Evolutionary conservation across 2,113 vertebrate species (phyloP), one percentile per base, ranked within the genome.

Genomic region (Aldabrachelys gigantea): DNA sequence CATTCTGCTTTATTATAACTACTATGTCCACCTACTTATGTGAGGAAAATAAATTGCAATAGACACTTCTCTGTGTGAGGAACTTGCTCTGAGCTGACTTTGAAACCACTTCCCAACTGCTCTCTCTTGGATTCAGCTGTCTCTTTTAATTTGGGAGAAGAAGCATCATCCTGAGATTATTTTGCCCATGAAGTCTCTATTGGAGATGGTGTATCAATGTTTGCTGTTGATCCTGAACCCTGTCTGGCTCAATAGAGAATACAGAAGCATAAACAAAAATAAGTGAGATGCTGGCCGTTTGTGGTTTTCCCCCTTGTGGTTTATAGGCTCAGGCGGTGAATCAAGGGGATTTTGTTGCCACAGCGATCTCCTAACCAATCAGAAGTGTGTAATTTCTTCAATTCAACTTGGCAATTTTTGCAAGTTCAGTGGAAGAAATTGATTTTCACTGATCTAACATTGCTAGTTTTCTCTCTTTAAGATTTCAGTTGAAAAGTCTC

Each of bases 271-370:
- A 97, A 96, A 96, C 92, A 49, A 97, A 95, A 97, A 97, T 94
- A 88, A 97, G 94, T 94, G 95, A 97, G 91, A 96, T 22, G 0
- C 94, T 96, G 95, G 94, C 92, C 94, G 95, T 97, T 96, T 96
- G 97, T 97, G 95, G 96, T 94, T 96, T 96, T 35, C 50, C 50
- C 95, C 95, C 94, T 97, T 94, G 96, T 91, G 96, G 96, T 94
- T 97, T 82, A n/a, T 91, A 90, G 87, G 95, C 91, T 96, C 91
- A 89, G 87, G 93, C 87, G 91, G 96, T 97, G 95, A 96, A 95
- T 95, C 93, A 79, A 96, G 93, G 80, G 0, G 2, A 95, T 94
- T 97, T 89, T 97, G 91, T 95, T 97, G 92, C 94, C 82, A 65
- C 93, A 94, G 95, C 29, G 0, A 85, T 91, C 94, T 93, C 85